Base-by-base conservation (phyloP, 2,113 vertebrate genomes). In the Rhabdomys dilectus region DNA sequence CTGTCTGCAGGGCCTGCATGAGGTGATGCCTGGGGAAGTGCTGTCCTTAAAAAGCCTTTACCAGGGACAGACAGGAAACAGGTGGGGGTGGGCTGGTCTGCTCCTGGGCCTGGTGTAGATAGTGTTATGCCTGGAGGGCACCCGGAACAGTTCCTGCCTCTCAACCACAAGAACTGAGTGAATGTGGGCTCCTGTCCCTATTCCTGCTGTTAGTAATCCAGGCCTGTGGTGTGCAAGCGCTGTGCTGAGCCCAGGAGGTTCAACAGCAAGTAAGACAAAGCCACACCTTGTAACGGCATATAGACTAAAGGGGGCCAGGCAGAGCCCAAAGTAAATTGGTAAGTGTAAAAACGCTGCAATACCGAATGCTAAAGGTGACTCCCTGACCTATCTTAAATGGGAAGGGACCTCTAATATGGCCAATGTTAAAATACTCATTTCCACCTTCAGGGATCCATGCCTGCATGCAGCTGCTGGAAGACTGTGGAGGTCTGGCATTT, bases 191-290 rank as follows among this genome's bases (percentile, higher is more conserved):
- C 16, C 4, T 1, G 36, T 16, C 22, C 15, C 10, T 4, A 0
- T 9, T 7, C 45, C 48, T 4, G 34, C 36, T 58, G 39, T 53
- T 31, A 2, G 1, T 11, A 24, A 56, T 56, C 4, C 29, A 1
- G 17, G 53, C 56, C 86, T 16, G 64, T 42, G 9, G 1, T 0
- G 39, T 16, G 89, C n/a, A 15, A 22, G 58, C 4, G 0, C 39
- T 10, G 22, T n/a, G 62, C 92, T 66, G 39, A 78, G 87, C 86
- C 60, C 3, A 19, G 68, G 51, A 72, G 34, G 36, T 0, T 0
- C 4, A 4, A 5, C 36, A 29, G 76, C 3, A 0, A 70, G 2
- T 56, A 42, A 45, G 51, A 72, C 8, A 51, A 48, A 60, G 58
- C 31, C 34, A 5, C 21, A 2, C 22, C 10, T 76, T 34, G 34